Evolutionary conservation across 2,113 vertebrate species (phyloP).

Genomic region (Aptenodytes forsteri): DNA sequence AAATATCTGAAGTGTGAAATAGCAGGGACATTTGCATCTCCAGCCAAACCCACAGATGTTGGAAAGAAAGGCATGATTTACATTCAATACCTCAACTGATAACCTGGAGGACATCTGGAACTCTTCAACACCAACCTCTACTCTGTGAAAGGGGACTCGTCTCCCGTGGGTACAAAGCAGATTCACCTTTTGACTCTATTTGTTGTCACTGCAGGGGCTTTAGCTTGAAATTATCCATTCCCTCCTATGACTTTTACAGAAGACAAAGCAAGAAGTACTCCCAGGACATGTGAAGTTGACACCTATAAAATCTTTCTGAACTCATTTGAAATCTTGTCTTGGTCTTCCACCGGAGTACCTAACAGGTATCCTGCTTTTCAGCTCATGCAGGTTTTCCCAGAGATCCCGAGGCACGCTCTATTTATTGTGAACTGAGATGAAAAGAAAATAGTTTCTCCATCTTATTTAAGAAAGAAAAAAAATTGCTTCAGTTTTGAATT

Average conservation of each 20-base stretch:
- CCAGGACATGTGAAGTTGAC: background rate
- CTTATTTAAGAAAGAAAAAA: background rate
- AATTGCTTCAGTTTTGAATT: background rate
- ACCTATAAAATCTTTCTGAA: background rate
- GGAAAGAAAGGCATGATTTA: background rate
- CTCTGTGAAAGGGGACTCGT: background rate
- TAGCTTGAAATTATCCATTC: background rate
- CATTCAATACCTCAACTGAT: background rate
- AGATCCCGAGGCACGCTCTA: background rate
- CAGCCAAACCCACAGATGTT: background rate
- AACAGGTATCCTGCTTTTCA: background rate
- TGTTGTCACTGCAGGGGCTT: background rate
- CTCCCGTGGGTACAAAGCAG: background rate
- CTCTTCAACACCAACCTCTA: background rate
- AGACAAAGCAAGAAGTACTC: background rate
- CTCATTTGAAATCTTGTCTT: background rate
- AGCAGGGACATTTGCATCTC: background rate
- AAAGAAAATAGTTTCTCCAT: background rate
- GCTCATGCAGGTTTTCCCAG: background rate
- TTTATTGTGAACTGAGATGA: background rate
- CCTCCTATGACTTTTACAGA: background rate
- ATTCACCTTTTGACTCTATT: background rate
- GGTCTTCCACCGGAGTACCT: background rate
- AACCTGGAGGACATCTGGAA: slow-evolving; percentile 30
- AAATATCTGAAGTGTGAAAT: background rate